Evolutionary conservation across 2,797 vertebrate genomes (phyloP).

Genomic region (Pitangus sulphuratus): DNA sequence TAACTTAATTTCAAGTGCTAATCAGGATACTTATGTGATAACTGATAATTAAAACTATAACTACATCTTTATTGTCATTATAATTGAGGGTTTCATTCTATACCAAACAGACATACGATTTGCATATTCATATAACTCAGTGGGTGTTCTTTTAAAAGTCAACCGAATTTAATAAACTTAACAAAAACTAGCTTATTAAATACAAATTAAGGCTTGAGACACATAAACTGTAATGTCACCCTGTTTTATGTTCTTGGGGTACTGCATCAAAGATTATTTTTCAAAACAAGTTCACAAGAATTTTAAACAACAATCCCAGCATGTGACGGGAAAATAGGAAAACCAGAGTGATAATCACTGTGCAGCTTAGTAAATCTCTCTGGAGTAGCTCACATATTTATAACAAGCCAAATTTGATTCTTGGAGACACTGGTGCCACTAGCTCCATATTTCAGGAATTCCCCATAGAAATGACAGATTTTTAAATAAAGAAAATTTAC

Average conservation of each 20-base stretch:
- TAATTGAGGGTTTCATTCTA: slow-evolving; percentile 56
- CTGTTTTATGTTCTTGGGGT: slow-evolving; percentile 19
- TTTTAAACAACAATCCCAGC: slow-evolving; percentile 51
- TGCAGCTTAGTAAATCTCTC: slow-evolving; percentile 38
- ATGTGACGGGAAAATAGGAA: slow-evolving; percentile 32
- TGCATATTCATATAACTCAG: slow-evolving; percentile 63
- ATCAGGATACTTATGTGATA: slow-evolving; percentile 41
- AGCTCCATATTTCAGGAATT: background rate
- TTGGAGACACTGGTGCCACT: background rate
- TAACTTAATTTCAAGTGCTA: slow-evolving; percentile 24
- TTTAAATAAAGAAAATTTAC: background rate
- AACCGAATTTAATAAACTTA: slow-evolving; percentile 59
- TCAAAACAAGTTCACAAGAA: slow-evolving; percentile 35
- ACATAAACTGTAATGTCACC: slow-evolving; percentile 17
- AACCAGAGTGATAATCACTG: slow-evolving; percentile 36
- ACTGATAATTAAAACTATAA: slow-evolving; percentile 68
- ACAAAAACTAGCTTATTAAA: slow-evolving; percentile 61
- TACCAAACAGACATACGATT: slow-evolving; percentile 49
- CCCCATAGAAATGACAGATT: background rate
- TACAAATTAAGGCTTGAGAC: slow-evolving; percentile 56
- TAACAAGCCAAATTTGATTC: slow-evolving; percentile 1
- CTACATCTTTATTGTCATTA: slow-evolving; percentile 48
- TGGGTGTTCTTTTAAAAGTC: slow-evolving; percentile 53
- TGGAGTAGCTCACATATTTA: background rate
- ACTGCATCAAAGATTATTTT: slow-evolving; percentile 32